phyloP scores from a whole-genome alignment of 2,888 invertebrate species.

The Caenorhabditis sulstoni region DNA sequence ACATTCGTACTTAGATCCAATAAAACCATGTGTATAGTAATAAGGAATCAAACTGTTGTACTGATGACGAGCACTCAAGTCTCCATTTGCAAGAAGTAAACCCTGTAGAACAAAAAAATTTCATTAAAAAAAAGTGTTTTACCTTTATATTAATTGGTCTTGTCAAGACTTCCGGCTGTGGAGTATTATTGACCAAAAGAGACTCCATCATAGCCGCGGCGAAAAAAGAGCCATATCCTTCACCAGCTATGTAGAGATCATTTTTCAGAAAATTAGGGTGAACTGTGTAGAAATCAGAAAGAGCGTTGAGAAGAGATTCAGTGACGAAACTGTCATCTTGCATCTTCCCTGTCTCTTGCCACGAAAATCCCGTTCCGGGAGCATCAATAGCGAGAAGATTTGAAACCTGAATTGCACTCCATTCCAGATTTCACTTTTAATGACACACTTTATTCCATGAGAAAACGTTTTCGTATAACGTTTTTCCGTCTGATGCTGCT shows the following conservation, averaged over 20 bases:
- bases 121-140: neutral
- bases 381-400: conserved; percentile 83
- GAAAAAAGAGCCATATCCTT: conserved; percentile 63
- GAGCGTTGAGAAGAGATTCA: conserved; percentile 75
- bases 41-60: conserved; percentile 65
- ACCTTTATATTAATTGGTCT: conserved; percentile 25
- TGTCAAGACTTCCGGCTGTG: conserved; percentile 26
- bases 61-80: conserved; percentile 60
- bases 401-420: conserved; percentile 79
- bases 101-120: conserved; percentile 33
- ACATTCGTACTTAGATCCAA: conserved; percentile 67
- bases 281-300: conserved; percentile 82
- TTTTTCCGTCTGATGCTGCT: conserved; percentile 43
- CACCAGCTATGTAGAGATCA: conserved; percentile 62
- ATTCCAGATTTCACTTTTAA: neutral
- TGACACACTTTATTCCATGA: conserved; percentile 65
- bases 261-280: conserved; percentile 81
- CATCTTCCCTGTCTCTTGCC: conserved; percentile 16
- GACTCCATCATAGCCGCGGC: conserved; percentile 40
- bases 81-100: conserved; percentile 69
- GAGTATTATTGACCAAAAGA: conserved; percentile 43
- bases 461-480: conserved; percentile 66
- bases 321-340: conserved; percentile 60
- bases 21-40: conserved; percentile 65
- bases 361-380: conserved; percentile 83